phyloP scores from a whole-genome alignment of 1,140 invertebrate genomes.

The Ptiloglossa arizonensis region DNA sequence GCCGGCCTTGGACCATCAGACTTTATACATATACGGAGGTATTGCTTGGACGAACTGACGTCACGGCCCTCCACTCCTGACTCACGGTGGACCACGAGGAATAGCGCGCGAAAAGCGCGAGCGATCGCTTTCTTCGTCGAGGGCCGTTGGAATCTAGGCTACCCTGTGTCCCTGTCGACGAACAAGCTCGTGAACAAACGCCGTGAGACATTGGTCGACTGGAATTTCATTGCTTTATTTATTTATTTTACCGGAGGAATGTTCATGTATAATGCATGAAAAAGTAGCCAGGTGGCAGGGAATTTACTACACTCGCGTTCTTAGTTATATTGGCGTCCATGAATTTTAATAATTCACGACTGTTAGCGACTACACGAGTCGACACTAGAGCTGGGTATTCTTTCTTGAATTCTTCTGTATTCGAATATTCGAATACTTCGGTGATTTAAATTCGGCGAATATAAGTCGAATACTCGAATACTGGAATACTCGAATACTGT shows the following conservation, averaged over 20 bases:
- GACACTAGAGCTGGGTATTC: too few species aligned
- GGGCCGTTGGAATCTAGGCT: constrained; percentile 20
- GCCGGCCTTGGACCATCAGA: constrained; percentile 68
- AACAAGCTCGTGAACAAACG: not conserved
- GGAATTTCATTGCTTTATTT: not conserved
- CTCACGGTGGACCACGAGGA: constrained; percentile 57
- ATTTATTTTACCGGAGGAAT: not conserved
- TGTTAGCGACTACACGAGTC: too few species aligned
- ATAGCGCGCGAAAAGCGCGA: constrained; percentile 30
- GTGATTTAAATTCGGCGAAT: too few species aligned
- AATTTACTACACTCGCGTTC: too few species aligned
- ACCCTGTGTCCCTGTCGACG: not conserved
- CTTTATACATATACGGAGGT: constrained; percentile 76
- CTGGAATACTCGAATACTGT: too few species aligned
- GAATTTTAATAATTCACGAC: too few species aligned
- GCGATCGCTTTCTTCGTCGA: constrained; percentile 24
- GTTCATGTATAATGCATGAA: not conserved
- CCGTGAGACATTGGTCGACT: too few species aligned
- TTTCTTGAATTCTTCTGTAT: too few species aligned
- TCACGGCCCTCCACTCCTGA: constrained; percentile 65
- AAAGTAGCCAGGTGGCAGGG: too few species aligned
- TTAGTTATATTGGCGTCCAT: too few species aligned
- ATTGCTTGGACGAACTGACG: constrained; percentile 68
- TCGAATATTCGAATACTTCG: too few species aligned
- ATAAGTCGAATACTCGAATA: too few species aligned